Percentiles rank a stretch among this genome's conserved stretches.
phyloP scores from a whole-genome alignment of 2,888 invertebrate genomes.

The Macrosiphum euphorbiae region DNA sequence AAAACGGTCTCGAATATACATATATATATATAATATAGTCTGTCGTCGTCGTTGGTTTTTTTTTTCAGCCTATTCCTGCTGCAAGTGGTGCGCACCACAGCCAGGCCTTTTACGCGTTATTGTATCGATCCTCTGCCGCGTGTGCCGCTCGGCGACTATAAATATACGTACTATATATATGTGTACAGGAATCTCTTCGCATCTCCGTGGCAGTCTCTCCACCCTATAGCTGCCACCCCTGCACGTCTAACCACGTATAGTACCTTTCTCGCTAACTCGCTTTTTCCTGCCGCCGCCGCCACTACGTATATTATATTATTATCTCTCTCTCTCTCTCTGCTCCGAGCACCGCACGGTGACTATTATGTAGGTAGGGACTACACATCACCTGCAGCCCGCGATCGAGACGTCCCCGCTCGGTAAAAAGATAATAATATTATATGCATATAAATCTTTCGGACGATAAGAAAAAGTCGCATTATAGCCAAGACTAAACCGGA shows the following conservation, averaged over 20 bases:
- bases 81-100: constrained; percentile 39
- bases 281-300: constrained; percentile 24
- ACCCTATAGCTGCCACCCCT: neutral
- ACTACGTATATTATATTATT: neutral
- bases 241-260: neutral
- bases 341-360: neutral
- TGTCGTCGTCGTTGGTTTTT: constrained; percentile 4
- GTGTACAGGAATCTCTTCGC: constrained; percentile 40
- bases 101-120: constrained; percentile 34
- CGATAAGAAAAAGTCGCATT: constrained; percentile 18
- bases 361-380: neutral
- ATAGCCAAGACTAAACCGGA: neutral
- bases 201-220: neutral
- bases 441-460: constrained; percentile 18
- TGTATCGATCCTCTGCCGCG: constrained; percentile 52
- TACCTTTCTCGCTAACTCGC: constrained; percentile 28
- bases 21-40: neutral
- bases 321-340: neutral
- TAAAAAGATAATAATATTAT: neutral
- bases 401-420: neutral
- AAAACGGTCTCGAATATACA: neutral
- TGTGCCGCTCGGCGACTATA: constrained; percentile 42
- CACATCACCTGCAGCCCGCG: neutral
- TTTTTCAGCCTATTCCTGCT: neutral
- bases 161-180: neutral